Evolutionary conservation across 37 sponge, comb jelly and placozoan species (phyloP).

Genomic region (Spongilla lacustris): DNA sequence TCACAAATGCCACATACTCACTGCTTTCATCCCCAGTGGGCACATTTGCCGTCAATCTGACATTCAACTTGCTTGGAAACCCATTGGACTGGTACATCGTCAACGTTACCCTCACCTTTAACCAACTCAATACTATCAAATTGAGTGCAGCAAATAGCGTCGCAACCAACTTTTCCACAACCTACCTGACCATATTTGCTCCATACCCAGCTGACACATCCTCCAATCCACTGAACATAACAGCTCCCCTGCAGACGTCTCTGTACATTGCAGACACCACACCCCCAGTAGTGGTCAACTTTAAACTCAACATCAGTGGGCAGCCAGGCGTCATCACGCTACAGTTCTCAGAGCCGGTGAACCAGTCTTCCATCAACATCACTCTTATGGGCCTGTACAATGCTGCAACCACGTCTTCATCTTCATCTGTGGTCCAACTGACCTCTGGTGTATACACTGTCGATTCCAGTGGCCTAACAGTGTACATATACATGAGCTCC

Average conservation of each 20-base stretch:
- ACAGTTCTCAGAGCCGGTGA: conserved; percentile 76
- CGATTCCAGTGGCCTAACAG: conserved; percentile 22
- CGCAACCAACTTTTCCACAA: conserved; percentile 28
- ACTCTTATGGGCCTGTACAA: conserved; percentile 76
- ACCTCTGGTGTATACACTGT: conserved; percentile 19
- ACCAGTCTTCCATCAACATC: conserved; percentile 30
- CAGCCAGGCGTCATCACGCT: conserved; percentile 38
- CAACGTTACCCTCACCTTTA: conserved; percentile 58
- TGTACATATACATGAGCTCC: conserved; percentile 30
- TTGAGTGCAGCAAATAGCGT: conserved; percentile 22
- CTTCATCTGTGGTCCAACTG: conserved; percentile 25
- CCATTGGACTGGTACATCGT: conserved; percentile 81
- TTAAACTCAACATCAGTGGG: conserved; percentile 47
- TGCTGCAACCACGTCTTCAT: conserved; percentile 32
- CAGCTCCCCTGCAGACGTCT: conserved; percentile 16
- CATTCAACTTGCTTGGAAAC: conserved; percentile 16
- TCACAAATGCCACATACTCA: conserved; percentile 8
- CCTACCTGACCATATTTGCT: conserved; percentile 17
- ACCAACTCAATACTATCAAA: conserved; percentile 59
- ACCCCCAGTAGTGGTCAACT: conserved; percentile 50
- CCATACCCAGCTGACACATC: conserved; percentile 41
- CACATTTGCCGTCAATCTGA: neutral
- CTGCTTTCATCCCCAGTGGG: neutral
- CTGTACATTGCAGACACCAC: conserved; percentile 69
- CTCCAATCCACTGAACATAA: neutral